Evolutionary conservation across 2,888 invertebrate genomes (phyloP).

Genomic region (Axea sp.): DNA sequence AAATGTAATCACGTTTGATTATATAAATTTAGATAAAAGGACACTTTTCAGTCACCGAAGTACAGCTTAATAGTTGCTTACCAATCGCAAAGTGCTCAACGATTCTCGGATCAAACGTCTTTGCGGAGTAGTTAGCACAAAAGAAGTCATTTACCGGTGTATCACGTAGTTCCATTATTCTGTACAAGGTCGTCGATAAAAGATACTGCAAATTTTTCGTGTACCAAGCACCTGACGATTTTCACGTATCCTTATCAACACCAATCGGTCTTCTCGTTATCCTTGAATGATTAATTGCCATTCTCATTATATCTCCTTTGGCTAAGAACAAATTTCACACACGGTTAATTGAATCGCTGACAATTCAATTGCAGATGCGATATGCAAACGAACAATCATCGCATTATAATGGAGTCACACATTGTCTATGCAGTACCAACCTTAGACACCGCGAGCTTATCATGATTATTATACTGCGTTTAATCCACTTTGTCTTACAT

Average conservation of each 20-base stretch:
- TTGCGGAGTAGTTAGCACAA: slow-evolving; percentile 37
- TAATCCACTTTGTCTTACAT: slow-evolving; percentile 49
- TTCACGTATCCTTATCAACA: background rate
- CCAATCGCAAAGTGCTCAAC: slow-evolving; percentile 11
- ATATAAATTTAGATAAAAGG: too few relatives aligned
- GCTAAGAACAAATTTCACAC: slow-evolving; percentile 26
- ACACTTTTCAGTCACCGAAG: too few relatives aligned
- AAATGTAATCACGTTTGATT: too few relatives aligned
- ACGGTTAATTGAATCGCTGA: slow-evolving; percentile 24
- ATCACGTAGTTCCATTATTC: slow-evolving; percentile 10
- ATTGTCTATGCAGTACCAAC: slow-evolving; percentile 32
- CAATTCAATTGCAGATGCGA: slow-evolving; percentile 40
- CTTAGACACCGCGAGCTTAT: slow-evolving; percentile 27
- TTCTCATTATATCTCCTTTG: slow-evolving; percentile 6
- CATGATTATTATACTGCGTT: slow-evolving; percentile 34
- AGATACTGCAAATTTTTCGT: too few relatives aligned
- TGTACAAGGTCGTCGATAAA: background rate
- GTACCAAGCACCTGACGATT: background rate
- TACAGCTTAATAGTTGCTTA: slow-evolving; percentile 16
- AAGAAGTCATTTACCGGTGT: slow-evolving; percentile 27
- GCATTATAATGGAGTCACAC: slow-evolving; percentile 43
- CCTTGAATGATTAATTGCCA: slow-evolving; percentile 4
- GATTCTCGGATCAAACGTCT: slow-evolving; percentile 45
- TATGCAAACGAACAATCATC: slow-evolving; percentile 54
- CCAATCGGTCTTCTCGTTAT: background rate